phyloP scores from a whole-genome alignment of 2,888 invertebrate species.

The Dryadula phaetusa region DNA sequence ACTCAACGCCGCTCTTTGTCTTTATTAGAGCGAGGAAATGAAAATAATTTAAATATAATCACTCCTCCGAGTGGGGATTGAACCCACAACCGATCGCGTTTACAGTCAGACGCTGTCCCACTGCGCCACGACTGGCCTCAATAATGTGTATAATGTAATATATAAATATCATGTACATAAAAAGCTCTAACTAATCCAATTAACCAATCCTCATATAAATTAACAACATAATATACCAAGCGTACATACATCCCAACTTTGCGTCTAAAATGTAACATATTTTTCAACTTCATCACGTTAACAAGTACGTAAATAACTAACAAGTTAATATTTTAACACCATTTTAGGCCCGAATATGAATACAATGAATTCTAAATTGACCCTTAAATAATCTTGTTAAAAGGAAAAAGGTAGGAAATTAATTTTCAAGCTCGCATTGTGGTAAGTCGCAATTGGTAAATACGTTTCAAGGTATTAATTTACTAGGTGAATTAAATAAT shows the following conservation, averaged over 20 bases:
- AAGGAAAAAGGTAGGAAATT: constrained; percentile 66
- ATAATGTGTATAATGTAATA: no score
- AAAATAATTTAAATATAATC: no score
- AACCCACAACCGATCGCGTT: no score
- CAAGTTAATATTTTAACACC: constrained; percentile 43
- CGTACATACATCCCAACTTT: not conserved
- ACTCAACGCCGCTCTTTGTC: no score
- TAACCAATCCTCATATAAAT: constrained; percentile 8
- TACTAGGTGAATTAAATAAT: constrained; percentile 18
- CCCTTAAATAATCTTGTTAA: constrained; percentile 67
- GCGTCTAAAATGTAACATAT: constrained; percentile 36
- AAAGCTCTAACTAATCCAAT: not conserved
- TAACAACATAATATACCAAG: constrained; percentile 11
- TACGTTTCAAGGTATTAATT: constrained; percentile 53
- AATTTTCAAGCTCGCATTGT: constrained; percentile 62
- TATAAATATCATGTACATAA: not conserved
- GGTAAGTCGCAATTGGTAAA: constrained; percentile 62
- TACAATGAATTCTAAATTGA: constrained; percentile 66
- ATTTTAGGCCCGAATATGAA: constrained; percentile 51
- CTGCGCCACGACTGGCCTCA: no score
- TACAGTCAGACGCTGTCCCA: no score
- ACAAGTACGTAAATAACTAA: constrained; percentile 36
- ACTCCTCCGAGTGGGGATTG: no score
- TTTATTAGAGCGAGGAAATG: no score
- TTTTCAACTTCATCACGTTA: constrained; percentile 32